Conservation (phyloP, 2,888 invertebrate genomes). For the Lapara coniferarum region DNA sequence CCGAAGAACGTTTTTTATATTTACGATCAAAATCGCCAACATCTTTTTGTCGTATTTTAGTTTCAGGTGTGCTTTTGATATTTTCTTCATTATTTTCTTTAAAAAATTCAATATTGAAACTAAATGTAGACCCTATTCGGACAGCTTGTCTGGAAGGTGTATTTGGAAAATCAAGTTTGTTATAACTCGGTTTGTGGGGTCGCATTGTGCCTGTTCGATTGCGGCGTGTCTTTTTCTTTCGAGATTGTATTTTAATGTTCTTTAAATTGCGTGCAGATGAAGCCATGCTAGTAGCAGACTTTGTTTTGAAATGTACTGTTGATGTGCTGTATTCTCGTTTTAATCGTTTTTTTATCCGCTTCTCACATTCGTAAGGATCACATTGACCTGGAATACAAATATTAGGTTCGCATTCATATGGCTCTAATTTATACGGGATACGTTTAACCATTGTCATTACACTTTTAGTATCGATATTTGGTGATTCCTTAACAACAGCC, state of each 20-base stretch:
- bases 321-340: slow-evolving; percentile 12
- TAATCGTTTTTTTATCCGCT: slow-evolving; percentile 33
- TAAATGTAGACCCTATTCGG: slow-evolving; percentile 49
- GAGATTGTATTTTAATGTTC: slow-evolving; percentile 34
- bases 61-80: slow-evolving; percentile 21
- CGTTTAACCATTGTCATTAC: slow-evolving; percentile 28
- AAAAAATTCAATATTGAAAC: slow-evolving; percentile 50
- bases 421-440: slow-evolving; percentile 28
- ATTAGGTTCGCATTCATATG: slow-evolving; percentile 42
- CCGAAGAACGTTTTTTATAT: slow-evolving; percentile 28
- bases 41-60: slow-evolving; percentile 18
- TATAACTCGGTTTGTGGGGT: not conserved
- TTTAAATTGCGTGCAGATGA: slow-evolving; percentile 20
- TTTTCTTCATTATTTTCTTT: slow-evolving; percentile 38
- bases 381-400: slow-evolving; percentile 41
- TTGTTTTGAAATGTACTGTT: slow-evolving; percentile 14
- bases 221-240: slow-evolving; percentile 18
- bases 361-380: slow-evolving; percentile 46
- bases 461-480: slow-evolving; percentile 27
- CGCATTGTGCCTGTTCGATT: slow-evolving; percentile 27
- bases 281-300: slow-evolving; percentile 9
- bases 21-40: slow-evolving; percentile 16
- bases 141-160: slow-evolving; percentile 40
- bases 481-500: slow-evolving; percentile 20
- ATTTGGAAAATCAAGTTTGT: slow-evolving; percentile 9